phyloP scores from a whole-genome alignment of 2,888 invertebrate genomes.

The Eilema sororculum region DNA sequence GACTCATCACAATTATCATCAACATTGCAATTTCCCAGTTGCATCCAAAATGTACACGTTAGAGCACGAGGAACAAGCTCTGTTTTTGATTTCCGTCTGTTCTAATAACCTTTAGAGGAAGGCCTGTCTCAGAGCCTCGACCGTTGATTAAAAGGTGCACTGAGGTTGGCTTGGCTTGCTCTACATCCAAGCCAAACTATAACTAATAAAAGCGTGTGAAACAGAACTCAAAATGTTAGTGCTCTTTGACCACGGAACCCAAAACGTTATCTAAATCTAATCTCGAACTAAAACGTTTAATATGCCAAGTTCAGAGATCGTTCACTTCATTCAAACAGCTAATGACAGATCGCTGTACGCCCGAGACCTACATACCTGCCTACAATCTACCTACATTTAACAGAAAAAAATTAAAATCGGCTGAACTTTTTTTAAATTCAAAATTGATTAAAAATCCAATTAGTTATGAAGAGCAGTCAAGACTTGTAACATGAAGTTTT shows the following conservation, averaged over 20 bases:
- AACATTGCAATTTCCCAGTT: too few relatives aligned
- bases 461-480: constrained; percentile 1
- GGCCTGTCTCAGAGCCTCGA: too few relatives aligned
- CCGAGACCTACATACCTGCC: background rate
- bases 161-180: too few relatives aligned
- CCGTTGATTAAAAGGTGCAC: too few relatives aligned
- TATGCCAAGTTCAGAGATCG: constrained; percentile 2
- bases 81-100: too few relatives aligned
- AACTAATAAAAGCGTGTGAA: too few relatives aligned
- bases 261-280: background rate
- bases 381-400: background rate
- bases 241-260: background rate
- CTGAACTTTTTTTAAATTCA: background rate
- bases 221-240: too few relatives aligned
- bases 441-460: constrained; percentile 1
- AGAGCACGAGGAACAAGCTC: too few relatives aligned
- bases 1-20: too few relatives aligned
- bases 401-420: background rate
- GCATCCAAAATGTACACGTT: too few relatives aligned
- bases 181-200: too few relatives aligned
- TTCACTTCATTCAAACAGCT: background rate
- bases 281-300: constrained; percentile 1
- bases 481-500: background rate
- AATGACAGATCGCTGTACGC: background rate
- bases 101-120: too few relatives aligned